Conservation (phyloP, 2,113 vertebrate genomes). For the Mirza zaza region DNA sequence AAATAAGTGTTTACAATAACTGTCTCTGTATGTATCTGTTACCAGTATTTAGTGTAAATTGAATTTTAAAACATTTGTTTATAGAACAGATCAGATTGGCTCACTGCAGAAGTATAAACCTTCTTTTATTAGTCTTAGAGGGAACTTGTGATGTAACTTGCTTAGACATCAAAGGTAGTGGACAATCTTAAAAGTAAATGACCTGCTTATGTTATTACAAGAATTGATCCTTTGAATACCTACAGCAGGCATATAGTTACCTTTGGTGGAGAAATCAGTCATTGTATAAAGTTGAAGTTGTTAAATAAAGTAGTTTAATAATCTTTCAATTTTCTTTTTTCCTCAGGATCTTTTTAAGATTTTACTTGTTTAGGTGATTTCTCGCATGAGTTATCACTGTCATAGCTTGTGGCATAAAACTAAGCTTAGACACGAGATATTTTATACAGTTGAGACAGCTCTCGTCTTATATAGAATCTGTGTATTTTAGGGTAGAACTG, state of each 20-base stretch:
- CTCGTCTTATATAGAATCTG: not conserved
- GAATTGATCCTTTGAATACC: not conserved
- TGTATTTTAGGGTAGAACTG: slow-evolving; percentile 1
- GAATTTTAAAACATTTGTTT: slow-evolving; percentile 35
- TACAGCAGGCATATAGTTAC: not conserved
- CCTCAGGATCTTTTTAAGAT: not conserved
- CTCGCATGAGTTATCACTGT: not conserved
- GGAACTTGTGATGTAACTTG: not conserved
- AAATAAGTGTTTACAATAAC: not conserved
- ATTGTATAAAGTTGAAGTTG: not conserved
- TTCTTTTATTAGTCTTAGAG: not conserved
- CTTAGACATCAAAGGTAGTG: not conserved
- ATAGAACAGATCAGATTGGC: not conserved
- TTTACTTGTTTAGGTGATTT: slow-evolving; percentile 1
- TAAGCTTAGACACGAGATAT: not conserved
- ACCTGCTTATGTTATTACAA: not conserved
- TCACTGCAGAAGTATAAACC: not conserved
- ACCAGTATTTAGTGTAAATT: not conserved
- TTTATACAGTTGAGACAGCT: not conserved
- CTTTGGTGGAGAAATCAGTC: not conserved
- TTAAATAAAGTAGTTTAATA: not conserved
- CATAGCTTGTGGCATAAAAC: not conserved
- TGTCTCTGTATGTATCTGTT: not conserved
- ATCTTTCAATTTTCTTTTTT: not conserved
- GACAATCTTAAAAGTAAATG: not conserved